Evolutionary conservation across 2,797 vertebrate species (phyloP).

Genomic region (Megalops cyprinoides): DNA sequence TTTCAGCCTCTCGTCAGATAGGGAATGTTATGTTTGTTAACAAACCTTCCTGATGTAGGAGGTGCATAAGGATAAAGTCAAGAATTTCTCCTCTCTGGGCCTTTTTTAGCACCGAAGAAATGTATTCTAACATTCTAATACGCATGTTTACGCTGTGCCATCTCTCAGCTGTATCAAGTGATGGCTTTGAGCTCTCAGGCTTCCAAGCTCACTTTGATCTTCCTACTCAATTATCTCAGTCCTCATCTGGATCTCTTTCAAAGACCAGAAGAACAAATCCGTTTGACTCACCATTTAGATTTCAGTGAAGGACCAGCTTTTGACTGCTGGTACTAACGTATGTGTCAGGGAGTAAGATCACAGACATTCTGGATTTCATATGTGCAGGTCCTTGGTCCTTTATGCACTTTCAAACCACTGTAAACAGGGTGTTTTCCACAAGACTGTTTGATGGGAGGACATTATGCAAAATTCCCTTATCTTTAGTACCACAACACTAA

Average conservation of each 20-base stretch:
- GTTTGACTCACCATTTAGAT: constrained; percentile 38
- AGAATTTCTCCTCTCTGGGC: not conserved
- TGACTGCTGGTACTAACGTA: not conserved
- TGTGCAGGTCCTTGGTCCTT: no score
- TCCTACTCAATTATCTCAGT: constrained; percentile 53
- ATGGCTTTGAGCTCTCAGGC: constrained; percentile 18
- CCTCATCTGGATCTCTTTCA: constrained; percentile 49
- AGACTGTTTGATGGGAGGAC: no score
- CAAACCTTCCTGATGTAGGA: not conserved
- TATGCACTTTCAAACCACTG: no score
- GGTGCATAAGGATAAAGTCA: not conserved
- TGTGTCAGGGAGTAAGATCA: not conserved
- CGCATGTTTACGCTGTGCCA: constrained; percentile 7
- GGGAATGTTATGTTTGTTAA: not conserved
- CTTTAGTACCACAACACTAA: no score
- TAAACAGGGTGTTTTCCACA: no score
- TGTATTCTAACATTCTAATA: not conserved
- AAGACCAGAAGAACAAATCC: constrained; percentile 47
- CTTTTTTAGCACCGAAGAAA: not conserved
- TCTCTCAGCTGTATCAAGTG: not conserved
- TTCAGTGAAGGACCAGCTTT: constrained; percentile 27
- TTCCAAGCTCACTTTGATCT: constrained; percentile 50
- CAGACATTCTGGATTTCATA: no score
- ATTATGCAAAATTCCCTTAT: no score
- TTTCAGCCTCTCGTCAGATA: not conserved